Conservation (phyloP, 1,140 invertebrate genomes). For the Lanistes nyassanus region DNA sequence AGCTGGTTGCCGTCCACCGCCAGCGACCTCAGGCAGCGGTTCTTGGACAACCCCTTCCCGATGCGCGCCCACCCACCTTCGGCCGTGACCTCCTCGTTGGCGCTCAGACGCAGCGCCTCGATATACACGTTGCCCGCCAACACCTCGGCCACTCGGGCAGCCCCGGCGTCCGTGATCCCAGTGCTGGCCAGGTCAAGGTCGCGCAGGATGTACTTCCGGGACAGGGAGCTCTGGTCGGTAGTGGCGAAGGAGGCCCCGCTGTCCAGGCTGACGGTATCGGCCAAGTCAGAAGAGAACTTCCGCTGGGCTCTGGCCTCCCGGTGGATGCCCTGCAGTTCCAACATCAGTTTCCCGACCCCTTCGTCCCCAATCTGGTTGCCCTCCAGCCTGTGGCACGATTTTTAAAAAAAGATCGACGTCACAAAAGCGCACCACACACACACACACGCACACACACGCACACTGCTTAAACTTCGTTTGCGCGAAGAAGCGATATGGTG, state of each 20-base stretch:
- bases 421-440: no score
- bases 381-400: conserved; percentile 30
- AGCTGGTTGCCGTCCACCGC: conserved; percentile 47
- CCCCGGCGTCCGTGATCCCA: conserved; percentile 35
- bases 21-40: conserved; percentile 37
- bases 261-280: conserved; percentile 17
- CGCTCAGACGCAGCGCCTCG: conserved; percentile 46
- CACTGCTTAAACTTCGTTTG: no score
- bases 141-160: conserved; percentile 29
- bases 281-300: background rate
- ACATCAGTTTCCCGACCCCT: conserved; percentile 32
- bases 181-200: conserved; percentile 45
- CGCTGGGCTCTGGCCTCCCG: conserved; percentile 10
- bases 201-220: conserved; percentile 19
- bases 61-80: conserved; percentile 44
- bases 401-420: no score
- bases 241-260: conserved; percentile 7
- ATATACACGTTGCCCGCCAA: conserved; percentile 35
- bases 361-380: conserved; percentile 44
- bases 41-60: conserved; percentile 44
- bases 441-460: no score
- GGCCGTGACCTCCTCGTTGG: conserved; percentile 30
- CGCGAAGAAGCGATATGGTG: no score
- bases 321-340: conserved; percentile 38
- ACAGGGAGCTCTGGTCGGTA: background rate